phyloP scores from a whole-genome alignment of 2,797 vertebrate species.

The Valencia hispanica region DNA sequence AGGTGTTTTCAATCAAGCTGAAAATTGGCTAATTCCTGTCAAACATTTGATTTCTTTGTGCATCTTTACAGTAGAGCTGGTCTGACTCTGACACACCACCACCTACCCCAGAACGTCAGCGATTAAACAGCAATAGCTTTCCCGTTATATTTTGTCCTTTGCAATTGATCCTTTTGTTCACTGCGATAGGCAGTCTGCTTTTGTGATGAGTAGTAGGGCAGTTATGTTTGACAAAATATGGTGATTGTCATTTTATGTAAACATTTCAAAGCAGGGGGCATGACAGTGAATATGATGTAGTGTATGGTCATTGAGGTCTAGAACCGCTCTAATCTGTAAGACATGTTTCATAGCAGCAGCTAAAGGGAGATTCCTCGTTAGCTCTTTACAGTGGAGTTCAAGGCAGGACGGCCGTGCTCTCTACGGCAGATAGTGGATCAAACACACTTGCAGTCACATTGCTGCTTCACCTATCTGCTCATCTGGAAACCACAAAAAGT shows the following conservation, averaged over 20 bases:
- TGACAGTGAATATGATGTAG: no score
- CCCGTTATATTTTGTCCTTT: background rate
- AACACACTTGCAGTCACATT: slow-evolving; percentile 6
- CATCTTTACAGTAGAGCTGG: background rate
- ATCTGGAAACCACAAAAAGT: slow-evolving; percentile 35
- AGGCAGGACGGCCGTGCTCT: background rate
- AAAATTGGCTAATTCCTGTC: background rate
- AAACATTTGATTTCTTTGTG: background rate
- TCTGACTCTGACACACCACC: background rate
- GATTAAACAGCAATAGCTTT: background rate
- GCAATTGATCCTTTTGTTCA: no score
- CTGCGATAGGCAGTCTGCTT: no score
- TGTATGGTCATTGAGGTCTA: background rate
- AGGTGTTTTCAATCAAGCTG: background rate
- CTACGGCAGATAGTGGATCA: background rate
- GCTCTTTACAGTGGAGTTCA: no score
- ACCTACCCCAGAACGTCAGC: background rate
- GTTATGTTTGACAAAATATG: background rate
- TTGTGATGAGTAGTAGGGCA: no score
- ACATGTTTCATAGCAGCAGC: background rate
- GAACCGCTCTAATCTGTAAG: background rate
- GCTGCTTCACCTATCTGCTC: slow-evolving; percentile 27
- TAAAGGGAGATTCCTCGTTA: background rate
- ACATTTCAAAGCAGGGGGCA: background rate
- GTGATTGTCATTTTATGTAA: no score